A percentile compares a stretch with the other conserved stretches of the same genome.
These are phyloP conservation scores for Araneus ventricosus DNA, from an alignment of 1,140 invertebrate genomes.

Conservation along the genomic window DNA sequence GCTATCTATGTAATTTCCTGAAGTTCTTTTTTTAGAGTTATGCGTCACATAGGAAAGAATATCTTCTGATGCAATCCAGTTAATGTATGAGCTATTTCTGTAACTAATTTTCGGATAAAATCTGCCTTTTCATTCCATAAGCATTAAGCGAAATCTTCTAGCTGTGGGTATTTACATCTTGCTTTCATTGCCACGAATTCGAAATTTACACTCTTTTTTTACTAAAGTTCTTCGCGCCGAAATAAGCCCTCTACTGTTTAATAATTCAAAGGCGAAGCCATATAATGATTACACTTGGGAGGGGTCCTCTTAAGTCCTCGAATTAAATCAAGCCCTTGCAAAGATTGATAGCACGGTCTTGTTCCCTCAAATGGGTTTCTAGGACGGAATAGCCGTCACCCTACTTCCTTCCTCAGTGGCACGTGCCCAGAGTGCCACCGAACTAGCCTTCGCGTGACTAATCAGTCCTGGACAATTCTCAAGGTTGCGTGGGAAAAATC, in stretches of 20 bases:
- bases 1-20: no score
- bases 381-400: neutral
- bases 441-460: slow-evolving; percentile 24
- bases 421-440: neutral
- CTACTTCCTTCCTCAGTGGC: neutral
- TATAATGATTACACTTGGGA: neutral
- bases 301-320: neutral
- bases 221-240: neutral
- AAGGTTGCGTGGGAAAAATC: slow-evolving; percentile 1
- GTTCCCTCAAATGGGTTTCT: slow-evolving; percentile 9
- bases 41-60: no score
- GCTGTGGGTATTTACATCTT: no score
- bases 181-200: no score
- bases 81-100: no score
- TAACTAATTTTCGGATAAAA: no score
- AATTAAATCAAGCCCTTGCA: neutral
- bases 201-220: no score
- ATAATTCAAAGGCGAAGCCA: neutral
- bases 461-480: slow-evolving; percentile 18
- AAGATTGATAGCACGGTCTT: neutral
- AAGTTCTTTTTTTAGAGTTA: no score
- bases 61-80: no score
- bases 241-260: neutral
- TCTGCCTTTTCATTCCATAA: no score
- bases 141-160: no score